A percentile compares a stretch with the other conserved stretches of the same genome.
These are phyloP conservation scores for Tetranychus truncatus DNA, from an alignment of 2,888 invertebrate genomes.

Conservation along the genomic window DNA sequence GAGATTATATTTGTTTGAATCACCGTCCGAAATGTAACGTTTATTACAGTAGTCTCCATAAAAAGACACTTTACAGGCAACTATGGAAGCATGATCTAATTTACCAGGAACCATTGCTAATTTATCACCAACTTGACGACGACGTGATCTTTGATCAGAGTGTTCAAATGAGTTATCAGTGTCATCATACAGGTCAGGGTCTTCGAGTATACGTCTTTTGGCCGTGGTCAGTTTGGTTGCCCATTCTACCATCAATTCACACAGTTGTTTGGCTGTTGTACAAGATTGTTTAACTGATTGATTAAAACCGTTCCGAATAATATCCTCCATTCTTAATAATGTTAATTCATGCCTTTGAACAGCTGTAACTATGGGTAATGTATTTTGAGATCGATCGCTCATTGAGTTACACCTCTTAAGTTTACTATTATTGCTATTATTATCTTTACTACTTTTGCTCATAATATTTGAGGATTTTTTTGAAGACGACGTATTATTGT, in stretches of 20 bases:
- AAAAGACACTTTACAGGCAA: slow-evolving; percentile 53
- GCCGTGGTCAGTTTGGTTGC: slow-evolving; percentile 58
- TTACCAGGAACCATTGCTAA: slow-evolving; percentile 63
- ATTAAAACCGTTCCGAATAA: slow-evolving; percentile 46
- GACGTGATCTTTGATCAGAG: slow-evolving; percentile 39
- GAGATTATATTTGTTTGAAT: slow-evolving; percentile 17
- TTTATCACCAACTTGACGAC: slow-evolving; percentile 52
- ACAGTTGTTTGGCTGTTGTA: slow-evolving; percentile 43
- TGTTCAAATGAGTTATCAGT: slow-evolving; percentile 20
- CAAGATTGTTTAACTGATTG: slow-evolving; percentile 34
- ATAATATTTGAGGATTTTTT: background rate
- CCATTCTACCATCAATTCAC: slow-evolving; percentile 55
- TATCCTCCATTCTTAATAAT: slow-evolving; percentile 52
- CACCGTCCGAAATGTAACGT: slow-evolving; percentile 4
- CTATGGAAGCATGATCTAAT: slow-evolving; percentile 66
- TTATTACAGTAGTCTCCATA: slow-evolving; percentile 13
- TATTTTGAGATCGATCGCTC: background rate
- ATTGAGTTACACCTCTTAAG: background rate
- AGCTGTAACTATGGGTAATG: slow-evolving; percentile 49
- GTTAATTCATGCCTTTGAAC: slow-evolving; percentile 55
- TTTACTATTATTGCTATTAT: background rate
- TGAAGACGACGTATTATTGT: background rate
- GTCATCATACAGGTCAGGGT: slow-evolving; percentile 49
- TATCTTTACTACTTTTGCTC: background rate
- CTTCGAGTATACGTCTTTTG: slow-evolving; percentile 61